These are phyloP conservation scores for Drosophila greeni DNA, from an alignment of 2,888 invertebrate genomes.

Conservation along the genomic window DNA sequence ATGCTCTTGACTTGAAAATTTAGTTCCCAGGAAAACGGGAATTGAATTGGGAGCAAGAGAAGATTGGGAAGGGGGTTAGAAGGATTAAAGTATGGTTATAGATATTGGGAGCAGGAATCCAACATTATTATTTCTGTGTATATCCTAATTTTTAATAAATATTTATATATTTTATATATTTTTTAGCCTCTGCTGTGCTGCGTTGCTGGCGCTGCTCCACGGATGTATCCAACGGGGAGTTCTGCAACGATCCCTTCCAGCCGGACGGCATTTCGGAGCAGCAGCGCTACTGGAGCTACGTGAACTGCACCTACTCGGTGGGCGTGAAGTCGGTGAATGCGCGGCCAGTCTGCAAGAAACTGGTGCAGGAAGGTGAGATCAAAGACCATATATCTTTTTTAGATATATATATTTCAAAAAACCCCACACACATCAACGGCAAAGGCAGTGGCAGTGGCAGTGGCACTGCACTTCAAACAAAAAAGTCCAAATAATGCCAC, in stretches of 20 bases:
- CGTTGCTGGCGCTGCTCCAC: conserved; percentile 89
- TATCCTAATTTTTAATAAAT: neutral
- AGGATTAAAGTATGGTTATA: neutral
- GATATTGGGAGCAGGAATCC: neutral
- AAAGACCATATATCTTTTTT: neutral
- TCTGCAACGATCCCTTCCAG: conserved; percentile 87
- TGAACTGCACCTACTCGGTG: conserved; percentile 79
- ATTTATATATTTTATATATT: neutral
- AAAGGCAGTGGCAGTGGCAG: neutral
- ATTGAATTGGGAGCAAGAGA: neutral
- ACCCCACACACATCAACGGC: neutral
- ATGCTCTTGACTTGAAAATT: neutral
- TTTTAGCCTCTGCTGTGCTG: conserved; percentile 82
- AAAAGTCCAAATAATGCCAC: conserved; percentile 16
- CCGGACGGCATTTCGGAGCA: conserved; percentile 79
- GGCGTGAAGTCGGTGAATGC: conserved; percentile 79
- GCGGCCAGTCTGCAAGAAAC: conserved; percentile 86
- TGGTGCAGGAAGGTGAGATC: conserved; percentile 84
- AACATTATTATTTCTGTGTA: neutral
- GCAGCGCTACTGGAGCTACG: conserved; percentile 79
- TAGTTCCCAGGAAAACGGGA: neutral
- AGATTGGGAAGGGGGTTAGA: neutral
- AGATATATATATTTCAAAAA: neutral
- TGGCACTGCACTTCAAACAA: conserved; percentile 13
- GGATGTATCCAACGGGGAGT: conserved; percentile 82